A percentile compares a stretch with the other conserved stretches of the same genome.
Evolutionary conservation across 2,797 vertebrate species (phyloP).

Genomic region (Acestrorhynchus altus): DNA sequence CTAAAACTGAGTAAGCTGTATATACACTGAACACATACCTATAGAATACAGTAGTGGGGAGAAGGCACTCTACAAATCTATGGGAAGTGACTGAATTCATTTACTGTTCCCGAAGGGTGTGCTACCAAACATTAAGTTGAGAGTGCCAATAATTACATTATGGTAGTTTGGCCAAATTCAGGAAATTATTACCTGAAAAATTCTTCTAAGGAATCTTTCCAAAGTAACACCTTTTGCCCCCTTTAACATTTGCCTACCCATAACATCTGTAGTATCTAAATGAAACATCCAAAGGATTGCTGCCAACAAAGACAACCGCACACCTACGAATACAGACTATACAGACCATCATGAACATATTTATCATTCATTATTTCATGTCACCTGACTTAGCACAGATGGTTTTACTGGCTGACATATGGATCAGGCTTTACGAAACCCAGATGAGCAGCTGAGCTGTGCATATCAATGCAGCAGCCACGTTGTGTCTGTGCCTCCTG

Average conservation of each 20-base stretch:
- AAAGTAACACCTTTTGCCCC: too few species aligned
- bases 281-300: background rate
- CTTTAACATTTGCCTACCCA: too few species aligned
- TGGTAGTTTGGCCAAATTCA: too few species aligned
- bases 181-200: too few species aligned
- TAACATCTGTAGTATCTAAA: background rate
- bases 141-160: too few species aligned
- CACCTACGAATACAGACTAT: background rate
- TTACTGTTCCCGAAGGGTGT: too few species aligned
- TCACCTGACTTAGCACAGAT: slow-evolving; percentile 3
- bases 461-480: slow-evolving; percentile 45
- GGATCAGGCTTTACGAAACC: slow-evolving; percentile 20
- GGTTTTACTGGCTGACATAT: slow-evolving; percentile 24
- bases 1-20: too few species aligned
- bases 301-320: background rate
- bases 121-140: too few species aligned
- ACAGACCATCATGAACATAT: background rate
- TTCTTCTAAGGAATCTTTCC: background rate
- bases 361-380: slow-evolving; percentile 20
- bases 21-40: too few species aligned
- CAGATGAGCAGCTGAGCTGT: slow-evolving; percentile 30
- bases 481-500: slow-evolving; percentile 24
- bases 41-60: too few species aligned
- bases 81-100: too few species aligned
- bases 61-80: too few species aligned